Evolutionary conservation across 2,888 invertebrate genomes (phyloP), one percentile per base, ranked within the genome.

Genomic region (Leucophenga montana): DNA sequence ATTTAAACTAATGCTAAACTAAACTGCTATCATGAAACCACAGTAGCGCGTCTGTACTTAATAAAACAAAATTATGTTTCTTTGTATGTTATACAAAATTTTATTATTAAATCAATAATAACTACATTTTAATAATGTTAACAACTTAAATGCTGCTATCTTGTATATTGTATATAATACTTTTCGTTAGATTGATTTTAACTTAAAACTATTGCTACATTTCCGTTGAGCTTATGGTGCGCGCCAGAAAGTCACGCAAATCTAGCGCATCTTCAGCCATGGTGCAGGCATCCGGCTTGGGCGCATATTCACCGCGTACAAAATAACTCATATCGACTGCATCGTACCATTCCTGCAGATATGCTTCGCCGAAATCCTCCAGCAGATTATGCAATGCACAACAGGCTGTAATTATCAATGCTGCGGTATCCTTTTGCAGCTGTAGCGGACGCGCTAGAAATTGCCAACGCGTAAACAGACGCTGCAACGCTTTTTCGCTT

Each of bases 11-110:
- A n/a, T n/a, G n/a, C n/a, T n/a, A n/a, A n/a, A n/a, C n/a, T n/a
- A n/a, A n/a, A n/a, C n/a, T n/a, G n/a, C n/a, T n/a, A n/a, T n/a
- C 14, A 99, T 99, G 99, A 99, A 99, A 85, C 95, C 96, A 78
- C 94, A 98, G 85, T 97, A 98, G 90, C 94, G 99, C n/a, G n/a
- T 90, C 92, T 99, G 89, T 99, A 98, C 91, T 99, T 96, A 39
- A 8, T 4, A 94, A 72, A 66, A n/a, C n/a, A n/a, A n/a, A n/a
- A n/a, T n/a, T n/a, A n/a, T n/a, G n/a, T n/a, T 62, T 14, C 44
- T 67, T 44, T 48, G 3, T 66, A 59, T 64, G 3, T 48, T 20
- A 44, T 20, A 70, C 9, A 57, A 65, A 54, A 22, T 64, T n/a
- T 46, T 50, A 39, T 39, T 11, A 46, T n/a, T n/a, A n/a, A 64